phyloP scores from a whole-genome alignment of 2,113 vertebrate species.

The Nyctibius bracteatus region DNA sequence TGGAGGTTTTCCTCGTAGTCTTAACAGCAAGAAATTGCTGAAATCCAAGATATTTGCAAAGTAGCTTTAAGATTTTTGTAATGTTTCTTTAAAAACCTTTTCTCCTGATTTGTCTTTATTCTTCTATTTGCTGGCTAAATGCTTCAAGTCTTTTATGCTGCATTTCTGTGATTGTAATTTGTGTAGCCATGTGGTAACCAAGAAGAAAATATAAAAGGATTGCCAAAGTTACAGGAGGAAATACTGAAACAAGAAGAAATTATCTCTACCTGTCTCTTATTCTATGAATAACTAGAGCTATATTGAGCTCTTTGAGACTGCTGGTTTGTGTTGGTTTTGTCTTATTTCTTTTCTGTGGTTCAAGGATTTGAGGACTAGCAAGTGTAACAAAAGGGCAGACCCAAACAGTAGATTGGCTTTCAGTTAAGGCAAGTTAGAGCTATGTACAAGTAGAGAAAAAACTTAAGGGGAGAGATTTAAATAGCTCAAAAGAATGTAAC shows the following conservation, averaged over 20 bases:
- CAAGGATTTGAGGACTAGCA: neutral
- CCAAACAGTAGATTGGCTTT: neutral
- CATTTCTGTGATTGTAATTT: neutral
- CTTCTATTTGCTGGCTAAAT: neutral
- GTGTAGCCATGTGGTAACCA: neutral
- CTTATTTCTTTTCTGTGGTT: neutral
- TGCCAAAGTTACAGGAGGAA: neutral
- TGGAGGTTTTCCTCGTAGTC: neutral
- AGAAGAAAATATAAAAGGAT: neutral
- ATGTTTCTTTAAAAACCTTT: neutral
- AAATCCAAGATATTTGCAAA: neutral
- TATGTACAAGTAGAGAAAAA: neutral
- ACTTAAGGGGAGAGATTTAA: neutral
- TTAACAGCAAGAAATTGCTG: neutral
- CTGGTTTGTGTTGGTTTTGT: neutral
- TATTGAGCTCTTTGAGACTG: neutral
- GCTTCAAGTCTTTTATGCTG: neutral
- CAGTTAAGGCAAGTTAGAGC: neutral
- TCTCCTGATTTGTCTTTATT: rapidly evolving
- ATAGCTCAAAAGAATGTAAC: slow-evolving; percentile 49
- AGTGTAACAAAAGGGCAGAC: neutral
- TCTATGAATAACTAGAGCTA: neutral
- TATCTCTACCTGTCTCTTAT: neutral
- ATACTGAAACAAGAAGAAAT: neutral
- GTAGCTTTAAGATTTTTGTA: neutral